phyloP scores from a whole-genome alignment of 2,888 invertebrate species.

The Boloria euphrosyne region DNA sequence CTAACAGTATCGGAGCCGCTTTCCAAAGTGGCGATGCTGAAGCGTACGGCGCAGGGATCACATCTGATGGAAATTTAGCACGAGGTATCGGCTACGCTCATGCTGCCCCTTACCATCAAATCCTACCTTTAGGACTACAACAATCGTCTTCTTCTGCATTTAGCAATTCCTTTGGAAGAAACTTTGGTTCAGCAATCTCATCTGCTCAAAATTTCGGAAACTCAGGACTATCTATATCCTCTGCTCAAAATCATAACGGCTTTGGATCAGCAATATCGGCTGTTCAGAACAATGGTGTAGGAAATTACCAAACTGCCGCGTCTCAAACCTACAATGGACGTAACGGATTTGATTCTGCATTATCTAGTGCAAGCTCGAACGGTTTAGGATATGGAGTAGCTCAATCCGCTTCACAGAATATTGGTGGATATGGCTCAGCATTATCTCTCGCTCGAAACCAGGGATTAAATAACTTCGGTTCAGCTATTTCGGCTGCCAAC shows the following conservation, averaged over 20 bases:
- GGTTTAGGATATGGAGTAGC: conserved; percentile 54
- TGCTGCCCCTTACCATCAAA: conserved; percentile 48
- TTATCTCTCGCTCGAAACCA: conserved; percentile 53
- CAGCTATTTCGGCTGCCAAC: conserved; percentile 62
- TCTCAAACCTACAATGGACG: conserved; percentile 23
- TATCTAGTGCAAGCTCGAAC: conserved; percentile 45
- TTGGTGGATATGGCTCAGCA: conserved; percentile 50
- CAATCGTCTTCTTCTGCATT: conserved; percentile 29
- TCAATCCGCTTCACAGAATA: conserved; percentile 54
- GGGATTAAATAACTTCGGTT: conserved; percentile 48
- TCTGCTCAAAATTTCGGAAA: conserved; percentile 54
- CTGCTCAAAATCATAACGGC: conserved; percentile 56
- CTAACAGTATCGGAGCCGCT: conserved; percentile 62
- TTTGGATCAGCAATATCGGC: conserved; percentile 51
- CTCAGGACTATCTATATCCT: conserved; percentile 54
- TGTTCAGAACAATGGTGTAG: conserved; percentile 46
- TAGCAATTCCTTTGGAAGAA: conserved; percentile 30
- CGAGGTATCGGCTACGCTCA: conserved; percentile 63
- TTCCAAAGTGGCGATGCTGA: conserved; percentile 62
- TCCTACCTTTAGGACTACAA: conserved; percentile 25
- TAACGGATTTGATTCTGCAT: conserved; percentile 42
- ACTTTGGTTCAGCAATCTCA: conserved; percentile 45
- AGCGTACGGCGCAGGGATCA: conserved; percentile 63
- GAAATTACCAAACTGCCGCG: conserved; percentile 26
- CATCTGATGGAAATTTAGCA: conserved; percentile 51